Base-by-base conservation (phyloP, 2,888 invertebrate genomes). In the Parascotia fuliginaria region DNA sequence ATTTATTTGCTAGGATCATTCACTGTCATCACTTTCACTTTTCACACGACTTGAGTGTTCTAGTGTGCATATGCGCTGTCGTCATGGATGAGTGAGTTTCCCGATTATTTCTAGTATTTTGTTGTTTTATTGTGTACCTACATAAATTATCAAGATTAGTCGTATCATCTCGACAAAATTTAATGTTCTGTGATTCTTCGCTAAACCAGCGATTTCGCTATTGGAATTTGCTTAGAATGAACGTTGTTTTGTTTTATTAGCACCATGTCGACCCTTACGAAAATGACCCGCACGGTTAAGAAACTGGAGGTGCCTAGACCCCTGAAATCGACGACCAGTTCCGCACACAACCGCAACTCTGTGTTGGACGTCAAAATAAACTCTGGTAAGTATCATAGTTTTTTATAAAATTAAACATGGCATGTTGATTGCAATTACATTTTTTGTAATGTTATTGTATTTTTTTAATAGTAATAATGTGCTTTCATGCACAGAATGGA, bases 271-370 rank as follows among this genome's bases (percentile, higher is more conserved):
- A 92, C 92, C 87, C 84, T 90, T 82, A 92, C 92, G 90, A 94
- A 94, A 92, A 93, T 94, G 88, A 94, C 94, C 87, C 93, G 95
- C 87, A 94, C 94, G 74, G 94, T 94, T 54, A 95, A 95, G 87
- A 95, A 95, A 90, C 92, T 95, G 73, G 95, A 96, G 88, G 94
- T 95, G 78, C 95, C 96, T 70, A 93, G 95, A 85, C 95, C 95
- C 75, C 89, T 95, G 66, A 96, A 95, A 89, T 89, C 90, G 64
- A 92, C 93, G 65, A 93, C 94, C 67, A 93, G 93, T 77, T 86
- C 90, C 62, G 87, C 92, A 72, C 92, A 90, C 79, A 91, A 88
- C 74, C 89, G 92, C 65, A 92, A 90, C 73, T 92, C 92, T 56
- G 85, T 89, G 65, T 75, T 89, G 74, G 93, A 93, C 70, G 86